Percentiles rank a stretch among this genome's conserved stretches.
Evolutionary conservation across 1,140 invertebrate species (phyloP).

Genomic region (Conus ventricosus): DNA sequence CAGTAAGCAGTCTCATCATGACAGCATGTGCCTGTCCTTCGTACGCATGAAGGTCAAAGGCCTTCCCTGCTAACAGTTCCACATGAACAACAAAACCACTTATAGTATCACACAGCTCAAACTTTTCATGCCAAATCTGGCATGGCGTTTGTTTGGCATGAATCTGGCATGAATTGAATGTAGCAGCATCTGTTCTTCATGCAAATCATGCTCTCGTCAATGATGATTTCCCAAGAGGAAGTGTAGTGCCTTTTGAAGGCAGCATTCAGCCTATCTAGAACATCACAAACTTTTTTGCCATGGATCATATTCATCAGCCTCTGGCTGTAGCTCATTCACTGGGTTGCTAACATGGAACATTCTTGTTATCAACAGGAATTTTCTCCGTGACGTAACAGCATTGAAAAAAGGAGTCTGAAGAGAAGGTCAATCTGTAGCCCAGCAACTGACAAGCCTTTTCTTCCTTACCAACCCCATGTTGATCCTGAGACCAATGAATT

Average conservation of each 20-base stretch:
- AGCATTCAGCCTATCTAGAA: slow-evolving; percentile 34
- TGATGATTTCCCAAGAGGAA: slow-evolving; percentile 29
- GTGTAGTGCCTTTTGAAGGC: slow-evolving; percentile 30
- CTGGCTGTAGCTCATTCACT: background rate
- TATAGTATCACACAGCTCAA: slow-evolving; percentile 33
- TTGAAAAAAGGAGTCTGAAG: slow-evolving; percentile 13
- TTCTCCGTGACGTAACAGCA: background rate
- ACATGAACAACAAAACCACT: slow-evolving; percentile 33
- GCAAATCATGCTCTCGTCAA: slow-evolving; percentile 48
- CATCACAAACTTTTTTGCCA: slow-evolving; percentile 40
- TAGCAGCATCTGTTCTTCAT: slow-evolving; percentile 42
- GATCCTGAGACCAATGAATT: slow-evolving; percentile 21
- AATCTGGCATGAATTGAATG: slow-evolving; percentile 53
- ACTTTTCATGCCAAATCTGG: slow-evolving; percentile 45
- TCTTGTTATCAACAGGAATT: slow-evolving; percentile 23
- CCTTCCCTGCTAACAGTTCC: slow-evolving; percentile 34
- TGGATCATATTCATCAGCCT: slow-evolving; percentile 40
- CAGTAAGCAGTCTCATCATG: slow-evolving; percentile 17
- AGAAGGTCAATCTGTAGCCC: slow-evolving; percentile 1
- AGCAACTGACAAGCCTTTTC: background rate
- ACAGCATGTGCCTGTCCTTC: slow-evolving; percentile 36
- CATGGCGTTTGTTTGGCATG: slow-evolving; percentile 39
- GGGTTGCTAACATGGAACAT: slow-evolving; percentile 34
- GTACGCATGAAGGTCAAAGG: slow-evolving; percentile 27
- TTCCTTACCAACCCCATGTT: slow-evolving; percentile 35